Evolutionary conservation across 2,113 vertebrate species (phyloP).

Genomic region (Peromyscus californicus): DNA sequence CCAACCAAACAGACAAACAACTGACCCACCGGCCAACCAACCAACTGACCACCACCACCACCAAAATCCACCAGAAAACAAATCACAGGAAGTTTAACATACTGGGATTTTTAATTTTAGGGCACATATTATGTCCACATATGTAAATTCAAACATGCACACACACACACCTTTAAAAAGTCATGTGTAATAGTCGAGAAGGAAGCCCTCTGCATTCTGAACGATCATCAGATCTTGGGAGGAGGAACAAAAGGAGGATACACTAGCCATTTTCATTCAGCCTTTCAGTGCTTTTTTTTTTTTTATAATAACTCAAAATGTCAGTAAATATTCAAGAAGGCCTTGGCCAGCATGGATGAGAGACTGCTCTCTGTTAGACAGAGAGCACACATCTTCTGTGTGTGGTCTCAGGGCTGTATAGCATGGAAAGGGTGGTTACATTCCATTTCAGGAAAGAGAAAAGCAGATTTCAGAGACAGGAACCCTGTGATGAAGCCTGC

Average conservation of each 20-base stretch:
- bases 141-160: no score
- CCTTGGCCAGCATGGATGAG: rapidly evolving
- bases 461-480: background rate
- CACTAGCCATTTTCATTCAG: background rate
- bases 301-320: background rate
- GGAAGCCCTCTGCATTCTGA: background rate
- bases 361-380: background rate
- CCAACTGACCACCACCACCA: background rate
- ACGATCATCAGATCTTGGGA: background rate
- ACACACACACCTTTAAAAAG: background rate
- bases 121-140: no score
- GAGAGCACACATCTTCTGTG: rapidly evolving
- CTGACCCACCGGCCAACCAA: no score
- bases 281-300: background rate
- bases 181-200: background rate
- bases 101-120: background rate
- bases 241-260: background rate
- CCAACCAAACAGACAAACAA: background rate
- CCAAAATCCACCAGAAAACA: background rate
- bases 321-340: background rate
- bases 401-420: rapidly evolving
- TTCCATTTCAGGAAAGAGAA: background rate
- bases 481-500: background rate
- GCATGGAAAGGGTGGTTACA: background rate
- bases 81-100: background rate